Evolutionary conservation across 2,113 vertebrate genomes (phyloP).

Genomic region (Rhagologus leucostigma): DNA sequence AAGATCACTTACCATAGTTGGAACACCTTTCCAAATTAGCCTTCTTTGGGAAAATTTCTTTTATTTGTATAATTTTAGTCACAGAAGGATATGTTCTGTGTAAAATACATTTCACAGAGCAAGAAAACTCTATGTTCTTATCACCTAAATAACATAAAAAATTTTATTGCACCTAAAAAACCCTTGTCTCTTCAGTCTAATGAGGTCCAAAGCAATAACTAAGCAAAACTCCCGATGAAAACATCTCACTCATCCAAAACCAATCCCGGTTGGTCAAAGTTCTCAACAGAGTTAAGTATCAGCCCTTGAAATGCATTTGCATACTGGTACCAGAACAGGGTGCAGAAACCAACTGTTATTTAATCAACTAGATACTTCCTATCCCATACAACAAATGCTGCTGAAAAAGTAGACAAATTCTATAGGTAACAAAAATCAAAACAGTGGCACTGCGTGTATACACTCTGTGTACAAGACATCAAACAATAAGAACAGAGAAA

Average conservation of each 20-base stretch:
- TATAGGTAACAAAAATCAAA: background rate
- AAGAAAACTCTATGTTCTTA: background rate
- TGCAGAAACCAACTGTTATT: background rate
- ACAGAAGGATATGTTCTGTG: background rate
- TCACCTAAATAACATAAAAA: background rate
- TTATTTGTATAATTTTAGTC: background rate
- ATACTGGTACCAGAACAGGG: background rate
- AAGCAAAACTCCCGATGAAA: background rate
- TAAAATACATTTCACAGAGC: background rate
- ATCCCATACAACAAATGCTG: background rate
- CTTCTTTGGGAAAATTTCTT: background rate
- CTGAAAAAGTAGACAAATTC: background rate
- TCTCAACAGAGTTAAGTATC: background rate
- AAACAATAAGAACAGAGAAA: background rate
- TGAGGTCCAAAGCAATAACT: background rate
- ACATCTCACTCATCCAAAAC: background rate
- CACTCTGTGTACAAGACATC: background rate
- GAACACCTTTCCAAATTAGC: background rate
- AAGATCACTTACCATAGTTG: background rate
- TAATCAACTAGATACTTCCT: background rate
- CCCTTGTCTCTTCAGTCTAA: background rate
- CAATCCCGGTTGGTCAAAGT: background rate
- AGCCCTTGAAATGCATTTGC: background rate
- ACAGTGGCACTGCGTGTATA: accelerated
- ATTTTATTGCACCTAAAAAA: background rate